Percentiles rank a stretch among this genome's conserved stretches.
Evolutionary conservation across 2,888 invertebrate species (phyloP).

Genomic region (Cerastoderma edule): DNA sequence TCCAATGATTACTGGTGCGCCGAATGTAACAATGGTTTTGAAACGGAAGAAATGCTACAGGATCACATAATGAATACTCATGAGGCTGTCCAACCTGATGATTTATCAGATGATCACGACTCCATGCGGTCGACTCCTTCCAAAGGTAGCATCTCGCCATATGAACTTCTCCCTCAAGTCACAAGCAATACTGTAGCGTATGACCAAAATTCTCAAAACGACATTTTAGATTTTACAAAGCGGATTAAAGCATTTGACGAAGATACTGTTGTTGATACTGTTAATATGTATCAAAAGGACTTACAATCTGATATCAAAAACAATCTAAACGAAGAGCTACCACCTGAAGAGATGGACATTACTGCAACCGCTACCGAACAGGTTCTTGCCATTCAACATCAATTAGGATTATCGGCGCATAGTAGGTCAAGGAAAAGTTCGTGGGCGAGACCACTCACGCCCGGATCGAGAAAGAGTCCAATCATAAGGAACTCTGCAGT

Average conservation of each 20-base stretch:
- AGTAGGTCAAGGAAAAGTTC: background rate
- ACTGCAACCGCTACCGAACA: conserved; percentile 31
- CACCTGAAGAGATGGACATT: conserved; percentile 16
- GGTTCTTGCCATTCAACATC: conserved; percentile 34
- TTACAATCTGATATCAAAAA: background rate
- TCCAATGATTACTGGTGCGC: conserved; percentile 74
- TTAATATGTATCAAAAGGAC: background rate
- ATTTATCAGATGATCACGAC: background rate
- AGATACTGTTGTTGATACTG: conserved; percentile 33
- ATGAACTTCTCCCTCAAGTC: conserved; percentile 6
- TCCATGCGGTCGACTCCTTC: background rate
- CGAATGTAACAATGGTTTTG: conserved; percentile 74
- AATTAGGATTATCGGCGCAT: conserved; percentile 20
- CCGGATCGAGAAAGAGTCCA: background rate
- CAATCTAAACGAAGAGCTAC: background rate
- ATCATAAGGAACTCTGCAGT: background rate
- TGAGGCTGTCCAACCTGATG: conserved; percentile 40
- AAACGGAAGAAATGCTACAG: conserved; percentile 65
- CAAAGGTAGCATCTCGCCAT: background rate
- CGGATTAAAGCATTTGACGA: conserved; percentile 23
- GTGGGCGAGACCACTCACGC: background rate
- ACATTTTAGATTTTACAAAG: conserved; percentile 3
- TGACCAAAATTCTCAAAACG: conserved; percentile 4
- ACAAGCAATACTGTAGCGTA: background rate
- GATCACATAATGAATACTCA: conserved; percentile 69